Percentiles rank a stretch among this genome's conserved stretches.
These are phyloP conservation scores for Pyrrhia umbra DNA, from an alignment of 2,888 invertebrate species.

Conservation along the genomic window DNA sequence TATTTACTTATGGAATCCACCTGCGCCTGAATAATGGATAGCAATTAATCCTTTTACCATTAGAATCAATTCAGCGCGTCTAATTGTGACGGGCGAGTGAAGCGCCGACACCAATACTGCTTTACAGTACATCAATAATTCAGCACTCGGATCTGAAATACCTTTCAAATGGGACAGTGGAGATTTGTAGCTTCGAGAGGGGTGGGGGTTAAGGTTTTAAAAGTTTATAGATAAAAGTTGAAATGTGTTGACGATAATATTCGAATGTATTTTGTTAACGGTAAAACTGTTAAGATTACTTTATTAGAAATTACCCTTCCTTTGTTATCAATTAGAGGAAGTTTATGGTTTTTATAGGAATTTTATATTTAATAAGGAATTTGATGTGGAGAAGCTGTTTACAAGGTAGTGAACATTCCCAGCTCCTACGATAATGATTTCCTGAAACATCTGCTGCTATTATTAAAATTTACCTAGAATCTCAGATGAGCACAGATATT, in stretches of 20 bases:
- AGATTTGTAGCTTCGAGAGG: neutral
- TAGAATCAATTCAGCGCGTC: slow-evolving; percentile 24
- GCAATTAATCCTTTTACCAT: slow-evolving; percentile 45
- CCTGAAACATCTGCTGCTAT: slow-evolving; percentile 2
- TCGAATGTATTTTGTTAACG: too few relatives aligned
- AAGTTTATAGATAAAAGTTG: too few relatives aligned
- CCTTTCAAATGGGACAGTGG: slow-evolving; percentile 22
- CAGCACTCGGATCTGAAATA: slow-evolving; percentile 42
- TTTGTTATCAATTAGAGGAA: neutral
- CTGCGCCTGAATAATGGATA: slow-evolving; percentile 48
- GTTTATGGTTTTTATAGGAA: too few relatives aligned
- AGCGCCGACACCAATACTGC: slow-evolving; percentile 63
- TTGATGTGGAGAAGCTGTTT: too few relatives aligned
- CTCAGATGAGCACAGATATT: slow-evolving; percentile 15
- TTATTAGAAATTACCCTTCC: neutral
- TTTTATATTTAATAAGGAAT: too few relatives aligned
- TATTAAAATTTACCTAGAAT: slow-evolving; percentile 14
- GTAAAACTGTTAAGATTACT: too few relatives aligned
- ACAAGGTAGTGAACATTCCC: neutral
- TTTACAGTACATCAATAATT: slow-evolving; percentile 60
- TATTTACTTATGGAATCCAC: slow-evolving; percentile 23
- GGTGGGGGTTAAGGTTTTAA: neutral
- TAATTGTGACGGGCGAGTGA: slow-evolving; percentile 36
- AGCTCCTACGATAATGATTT: neutral
- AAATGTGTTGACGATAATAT: neutral